Evolutionary conservation across 2,797 vertebrate genomes (phyloP).

Genomic region (Otolemur crassicaudatus): DNA sequence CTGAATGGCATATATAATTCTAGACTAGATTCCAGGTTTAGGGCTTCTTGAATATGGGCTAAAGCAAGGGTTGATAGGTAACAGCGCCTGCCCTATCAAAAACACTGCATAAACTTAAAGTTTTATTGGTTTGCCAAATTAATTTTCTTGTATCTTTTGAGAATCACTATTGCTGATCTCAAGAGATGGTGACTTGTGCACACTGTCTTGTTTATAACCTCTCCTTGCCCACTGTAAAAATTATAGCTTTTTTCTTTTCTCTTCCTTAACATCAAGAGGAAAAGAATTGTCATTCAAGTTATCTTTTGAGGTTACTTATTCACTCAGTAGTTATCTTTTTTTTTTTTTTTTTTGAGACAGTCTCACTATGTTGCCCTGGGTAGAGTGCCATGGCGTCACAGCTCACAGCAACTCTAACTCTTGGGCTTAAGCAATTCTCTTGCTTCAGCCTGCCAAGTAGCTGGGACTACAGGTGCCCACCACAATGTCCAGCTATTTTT

Average conservation of each 20-base stretch:
- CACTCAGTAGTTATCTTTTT: not conserved
- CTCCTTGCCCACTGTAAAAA: not conserved
- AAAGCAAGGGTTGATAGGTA: not conserved
- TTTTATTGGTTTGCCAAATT: not conserved
- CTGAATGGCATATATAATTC: not conserved
- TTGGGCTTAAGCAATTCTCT: no score
- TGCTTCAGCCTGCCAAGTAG: no score
- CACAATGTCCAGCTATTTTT: no score
- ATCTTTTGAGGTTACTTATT: not conserved
- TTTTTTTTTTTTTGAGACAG: no score
- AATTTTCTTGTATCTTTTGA: not conserved
- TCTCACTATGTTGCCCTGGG: no score
- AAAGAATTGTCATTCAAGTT: not conserved
- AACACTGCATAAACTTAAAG: not conserved
- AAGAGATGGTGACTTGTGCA: not conserved
- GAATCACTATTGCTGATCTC: not conserved
- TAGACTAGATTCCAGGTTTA: not conserved
- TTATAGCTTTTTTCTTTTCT: not conserved
- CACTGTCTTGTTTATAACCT: not conserved
- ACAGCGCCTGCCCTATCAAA: not conserved
- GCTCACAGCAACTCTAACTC: no score
- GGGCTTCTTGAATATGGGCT: not conserved
- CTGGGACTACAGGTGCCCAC: no score
- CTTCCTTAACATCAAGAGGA: not conserved
- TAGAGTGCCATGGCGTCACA: no score